Base-by-base conservation (phyloP, 92 coral and sea anemone species). In the Palythoa grandis region DNA sequence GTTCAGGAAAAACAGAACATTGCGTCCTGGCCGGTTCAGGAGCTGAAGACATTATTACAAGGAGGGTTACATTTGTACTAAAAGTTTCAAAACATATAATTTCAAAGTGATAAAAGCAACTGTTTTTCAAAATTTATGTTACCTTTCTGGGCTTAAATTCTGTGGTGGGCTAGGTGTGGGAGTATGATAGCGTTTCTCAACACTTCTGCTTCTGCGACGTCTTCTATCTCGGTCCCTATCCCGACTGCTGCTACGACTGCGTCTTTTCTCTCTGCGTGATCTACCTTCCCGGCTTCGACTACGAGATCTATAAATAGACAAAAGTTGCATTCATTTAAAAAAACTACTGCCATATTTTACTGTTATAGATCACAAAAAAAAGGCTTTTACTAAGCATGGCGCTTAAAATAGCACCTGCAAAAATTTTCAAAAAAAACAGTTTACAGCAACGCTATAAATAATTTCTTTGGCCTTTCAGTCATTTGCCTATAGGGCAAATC, bases 241-340 rank as follows among this genome's bases (percentile, higher is more conserved):
- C 65, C 86, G 93, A 83, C 95, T 94, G 48, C 76, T 83, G 37
- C 86, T 84, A 70, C 91, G 85, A 68, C 91, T 88, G n/a, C 77
- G 85, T 56, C 88, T 90, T 68, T 67, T 60, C 7, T 58, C 71
- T 54, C 92, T 93, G 16, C 86, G 57, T 24, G 91, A 90, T 73
- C 89, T 91, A 57, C 92, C 90, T 29, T 58, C 86, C 61, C 89
- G 87, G 52, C 90, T 83, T 52, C 98, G 89, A 47, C 95, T 88
- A 78, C 89, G 84, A 10, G 86, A 90, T 43, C 88, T 78, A 24
- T 77, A 74, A 53, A 67, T n/a, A 69, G 37, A 69, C 47, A 25
- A 68, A 68, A 25, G 14, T 24, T 23, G 4, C 7, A 11, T 25
- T 5, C 8, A 10, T 23, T 24, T 68, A 7, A 10, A 3, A 7